Base-by-base conservation (phyloP, 2,113 vertebrate species). In the Pachycephala philippinensis region DNA sequence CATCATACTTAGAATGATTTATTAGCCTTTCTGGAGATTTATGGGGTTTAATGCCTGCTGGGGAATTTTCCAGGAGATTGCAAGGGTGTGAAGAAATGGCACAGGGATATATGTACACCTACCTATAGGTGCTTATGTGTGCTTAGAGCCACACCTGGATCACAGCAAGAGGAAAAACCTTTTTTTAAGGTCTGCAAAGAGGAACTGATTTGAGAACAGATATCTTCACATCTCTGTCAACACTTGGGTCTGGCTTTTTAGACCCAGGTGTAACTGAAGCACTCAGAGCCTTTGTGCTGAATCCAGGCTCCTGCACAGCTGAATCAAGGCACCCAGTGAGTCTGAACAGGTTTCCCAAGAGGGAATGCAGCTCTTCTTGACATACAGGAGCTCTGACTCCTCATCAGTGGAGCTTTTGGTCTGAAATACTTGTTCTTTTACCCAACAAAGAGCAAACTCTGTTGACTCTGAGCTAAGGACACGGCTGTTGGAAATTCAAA, bases 1-100 rank as follows among this genome's bases (percentile, higher is more conserved):
- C 92, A 95, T 86, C 93, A 81, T 52, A 77, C 85, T 94, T 93
- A 45, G 47, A 74, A 83, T 88, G 91, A 95, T 92, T 87, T 92
- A 96, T 90, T 75, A 72, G 77, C 52, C 88, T 84, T 93, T 79
- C 85, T 60, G 71, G 87, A 94, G 76, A 74, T 74, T 84, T 93
- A 88, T 92, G 60, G 68, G 47, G 39, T 83, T 88, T 90, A 64
- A 75, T 78, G 60, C 64, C 80, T 84, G 44, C 64, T 84, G 85
- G 76, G 63, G 37, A 88, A 63, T 70, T 77, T 90, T 90, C 72
- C 59, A 64, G 68, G 87, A 86, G 76, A n/a, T 44, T 81, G 52
- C 30, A 96, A 95, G 50, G 39, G 35, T 90, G 44, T 80, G 56
- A 42, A 65, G 68, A 87, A 54, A 54, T 50, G 16, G 22, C 45